Percentiles rank a stretch among this genome's conserved stretches.
phyloP scores from a whole-genome alignment of 2,797 vertebrate genomes.

The Oreortyx pictus region DNA sequence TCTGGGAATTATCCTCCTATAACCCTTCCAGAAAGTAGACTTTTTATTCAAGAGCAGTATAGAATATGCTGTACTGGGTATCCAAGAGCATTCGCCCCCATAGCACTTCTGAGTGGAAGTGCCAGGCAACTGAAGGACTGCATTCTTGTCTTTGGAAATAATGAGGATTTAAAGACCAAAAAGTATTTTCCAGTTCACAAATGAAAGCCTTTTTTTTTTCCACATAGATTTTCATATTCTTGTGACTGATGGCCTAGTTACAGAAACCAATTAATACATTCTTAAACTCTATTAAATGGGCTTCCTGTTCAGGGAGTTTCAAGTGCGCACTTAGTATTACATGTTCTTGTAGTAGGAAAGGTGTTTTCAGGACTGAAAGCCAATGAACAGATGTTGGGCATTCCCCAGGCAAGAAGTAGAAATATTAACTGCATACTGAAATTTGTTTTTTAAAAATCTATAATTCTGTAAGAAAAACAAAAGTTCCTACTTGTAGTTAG shows the following conservation, averaged over 20 bases:
- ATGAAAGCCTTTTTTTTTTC: neutral
- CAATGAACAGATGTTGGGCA: neutral
- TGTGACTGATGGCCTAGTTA: neutral
- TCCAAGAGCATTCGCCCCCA: neutral
- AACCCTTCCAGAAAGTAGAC: neutral
- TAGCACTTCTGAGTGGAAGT: neutral
- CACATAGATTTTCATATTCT: conserved; percentile 9
- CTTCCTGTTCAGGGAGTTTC: neutral
- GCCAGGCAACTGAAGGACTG: neutral
- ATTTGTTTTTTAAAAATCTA: neutral
- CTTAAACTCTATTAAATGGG: neutral
- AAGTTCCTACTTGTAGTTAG: neutral
- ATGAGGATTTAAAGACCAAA: neutral
- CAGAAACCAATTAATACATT: neutral
- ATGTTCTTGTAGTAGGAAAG: neutral
- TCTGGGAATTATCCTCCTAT: neutral
- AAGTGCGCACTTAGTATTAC: neutral
- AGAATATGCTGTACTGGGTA: neutral
- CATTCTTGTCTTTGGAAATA: neutral
- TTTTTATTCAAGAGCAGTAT: neutral
- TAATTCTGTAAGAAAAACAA: neutral
- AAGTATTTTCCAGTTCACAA: conserved; percentile 1
- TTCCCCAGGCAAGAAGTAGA: neutral
- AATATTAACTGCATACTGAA: neutral
- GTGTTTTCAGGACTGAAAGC: neutral